A percentile compares a stretch with the other conserved stretches of the same genome.
These are phyloP conservation scores for Tinea semifulvella DNA, from an alignment of 2,888 invertebrate genomes.

Conservation along the genomic window DNA sequence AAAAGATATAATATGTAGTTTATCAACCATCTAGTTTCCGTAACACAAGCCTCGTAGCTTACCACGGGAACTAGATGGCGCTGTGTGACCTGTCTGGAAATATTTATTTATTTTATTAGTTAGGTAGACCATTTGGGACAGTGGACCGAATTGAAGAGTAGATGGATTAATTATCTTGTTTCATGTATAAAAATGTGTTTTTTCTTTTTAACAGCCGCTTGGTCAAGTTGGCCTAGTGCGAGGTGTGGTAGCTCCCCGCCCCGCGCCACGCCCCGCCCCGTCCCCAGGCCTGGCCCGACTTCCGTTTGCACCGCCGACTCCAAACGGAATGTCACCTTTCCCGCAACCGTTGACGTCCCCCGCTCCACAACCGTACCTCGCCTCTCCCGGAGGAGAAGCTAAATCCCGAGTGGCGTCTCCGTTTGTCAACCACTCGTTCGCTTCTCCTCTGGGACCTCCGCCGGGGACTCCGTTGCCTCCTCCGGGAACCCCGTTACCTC, in stretches of 20 bases:
- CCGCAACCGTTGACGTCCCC: slow-evolving; percentile 70
- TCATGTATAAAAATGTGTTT: no score
- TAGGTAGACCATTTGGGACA: no score
- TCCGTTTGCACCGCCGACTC: slow-evolving; percentile 57
- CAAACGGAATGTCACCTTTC: slow-evolving; percentile 78
- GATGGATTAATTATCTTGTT: no score
- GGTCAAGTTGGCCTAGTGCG: not conserved
- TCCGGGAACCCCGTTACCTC: slow-evolving; percentile 49
- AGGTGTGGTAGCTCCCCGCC: slow-evolving; percentile 37
- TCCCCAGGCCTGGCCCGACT: slow-evolving; percentile 42
- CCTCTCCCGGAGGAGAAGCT: slow-evolving; percentile 65
- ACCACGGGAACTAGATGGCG: no score
- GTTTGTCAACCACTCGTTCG: slow-evolving; percentile 47
- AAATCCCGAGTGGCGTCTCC: slow-evolving; percentile 67
- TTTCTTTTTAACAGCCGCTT: no score
- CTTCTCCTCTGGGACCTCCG: slow-evolving; percentile 52
- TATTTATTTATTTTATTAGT: no score
- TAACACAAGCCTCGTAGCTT: no score
- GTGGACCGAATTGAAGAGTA: no score
- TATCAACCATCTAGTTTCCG: no score
- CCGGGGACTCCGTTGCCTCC: slow-evolving; percentile 56
- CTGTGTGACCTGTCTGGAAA: no score
- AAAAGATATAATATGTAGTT: no score
- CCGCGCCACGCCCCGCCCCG: slow-evolving; percentile 39
- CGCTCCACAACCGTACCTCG: slow-evolving; percentile 57